These are phyloP conservation scores for Sepiola atlantica DNA, from an alignment of 2,888 invertebrate genomes.

Conservation along the genomic window DNA sequence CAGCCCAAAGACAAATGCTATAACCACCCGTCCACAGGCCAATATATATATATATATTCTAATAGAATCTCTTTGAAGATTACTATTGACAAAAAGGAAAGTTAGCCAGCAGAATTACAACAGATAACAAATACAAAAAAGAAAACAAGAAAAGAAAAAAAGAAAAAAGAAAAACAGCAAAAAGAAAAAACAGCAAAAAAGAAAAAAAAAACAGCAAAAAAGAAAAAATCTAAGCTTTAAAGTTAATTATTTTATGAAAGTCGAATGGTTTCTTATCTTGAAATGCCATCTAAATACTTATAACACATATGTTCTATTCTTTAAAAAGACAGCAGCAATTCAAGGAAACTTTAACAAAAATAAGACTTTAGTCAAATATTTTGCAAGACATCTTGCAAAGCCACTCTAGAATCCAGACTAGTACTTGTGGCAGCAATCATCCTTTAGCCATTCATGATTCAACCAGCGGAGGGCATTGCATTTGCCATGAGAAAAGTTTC, in stretches of 20 bases:
- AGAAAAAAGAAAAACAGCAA: not conserved
- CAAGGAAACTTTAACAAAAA: not conserved
- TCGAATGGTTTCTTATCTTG: not conserved
- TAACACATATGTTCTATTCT: not conserved
- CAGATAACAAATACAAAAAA: not conserved
- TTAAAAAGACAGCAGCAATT: not conserved
- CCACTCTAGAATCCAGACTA: not conserved
- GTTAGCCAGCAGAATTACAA: too few relatives aligned
- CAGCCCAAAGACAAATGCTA: too few relatives aligned
- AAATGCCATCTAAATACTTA: not conserved
- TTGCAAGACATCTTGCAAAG: not conserved
- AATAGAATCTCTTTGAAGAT: too few relatives aligned
- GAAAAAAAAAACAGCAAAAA: not conserved
- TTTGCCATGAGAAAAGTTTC: too few relatives aligned
- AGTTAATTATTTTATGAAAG: not conserved
- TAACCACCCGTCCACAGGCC: too few relatives aligned
- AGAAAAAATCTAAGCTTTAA: not conserved
- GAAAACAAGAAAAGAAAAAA: not conserved
- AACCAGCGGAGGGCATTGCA: too few relatives aligned
- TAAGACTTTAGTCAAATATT: not conserved
- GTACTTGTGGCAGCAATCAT: not conserved
- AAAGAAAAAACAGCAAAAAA: too few relatives aligned
- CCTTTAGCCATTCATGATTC: too few relatives aligned
- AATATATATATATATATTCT: too few relatives aligned
- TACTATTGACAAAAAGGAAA: too few relatives aligned